Percentiles rank a stretch among this genome's conserved stretches.
These are phyloP conservation scores for Xerus inauris DNA, from an alignment of 2,113 vertebrate species.

Conservation along the genomic window DNA sequence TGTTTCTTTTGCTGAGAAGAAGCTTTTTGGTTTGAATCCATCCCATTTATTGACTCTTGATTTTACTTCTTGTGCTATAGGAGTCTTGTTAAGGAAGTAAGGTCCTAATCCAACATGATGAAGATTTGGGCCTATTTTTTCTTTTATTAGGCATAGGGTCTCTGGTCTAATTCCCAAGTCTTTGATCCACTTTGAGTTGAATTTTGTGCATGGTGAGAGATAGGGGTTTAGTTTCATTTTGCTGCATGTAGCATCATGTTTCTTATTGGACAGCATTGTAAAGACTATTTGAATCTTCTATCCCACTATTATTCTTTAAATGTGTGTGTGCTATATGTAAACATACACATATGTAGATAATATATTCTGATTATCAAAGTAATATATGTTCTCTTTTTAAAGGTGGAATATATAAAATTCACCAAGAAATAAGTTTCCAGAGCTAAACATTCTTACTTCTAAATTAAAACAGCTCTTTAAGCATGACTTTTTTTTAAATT, in stretches of 20 bases:
- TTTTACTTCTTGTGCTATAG: too few relatives aligned
- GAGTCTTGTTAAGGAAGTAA: too few relatives aligned
- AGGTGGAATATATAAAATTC: conserved; percentile 36
- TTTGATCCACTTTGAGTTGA: too few relatives aligned
- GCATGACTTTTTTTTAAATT: conserved; percentile 31
- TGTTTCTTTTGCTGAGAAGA: too few relatives aligned
- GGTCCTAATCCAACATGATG: too few relatives aligned
- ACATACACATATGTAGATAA: not conserved
- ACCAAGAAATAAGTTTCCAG: conserved; percentile 7
- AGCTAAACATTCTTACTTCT: not conserved
- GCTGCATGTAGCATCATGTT: not conserved
- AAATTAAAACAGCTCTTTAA: conserved; percentile 35
- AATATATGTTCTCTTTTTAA: conserved; percentile 45
- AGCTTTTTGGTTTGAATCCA: too few relatives aligned
- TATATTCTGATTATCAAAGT: conserved; percentile 26
- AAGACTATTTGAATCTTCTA: conserved; percentile 42
- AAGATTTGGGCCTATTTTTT: too few relatives aligned
- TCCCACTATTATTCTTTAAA: not conserved
- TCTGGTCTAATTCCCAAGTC: too few relatives aligned
- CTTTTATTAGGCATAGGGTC: too few relatives aligned
- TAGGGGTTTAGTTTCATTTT: too few relatives aligned
- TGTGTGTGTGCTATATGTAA: not conserved
- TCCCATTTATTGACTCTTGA: too few relatives aligned
- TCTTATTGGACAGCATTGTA: not conserved
- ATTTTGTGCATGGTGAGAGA: too few relatives aligned